phyloP scores from a whole-genome alignment of 2,113 vertebrate species.

The Mustelus asterias region DNA sequence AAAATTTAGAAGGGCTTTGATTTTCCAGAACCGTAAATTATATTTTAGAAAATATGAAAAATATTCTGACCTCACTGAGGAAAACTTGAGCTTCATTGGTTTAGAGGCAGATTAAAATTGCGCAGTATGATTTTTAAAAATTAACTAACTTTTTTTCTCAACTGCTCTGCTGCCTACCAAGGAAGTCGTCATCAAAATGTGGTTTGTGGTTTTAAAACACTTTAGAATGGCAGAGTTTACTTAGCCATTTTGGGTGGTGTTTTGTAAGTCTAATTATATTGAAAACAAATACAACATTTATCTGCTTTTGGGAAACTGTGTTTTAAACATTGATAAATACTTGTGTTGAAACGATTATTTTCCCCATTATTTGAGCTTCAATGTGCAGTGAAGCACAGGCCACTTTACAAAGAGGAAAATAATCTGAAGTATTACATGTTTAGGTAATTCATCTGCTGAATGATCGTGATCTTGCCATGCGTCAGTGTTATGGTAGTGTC shows the following conservation, averaged over 20 bases:
- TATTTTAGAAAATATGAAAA: background rate
- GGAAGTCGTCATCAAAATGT: slow-evolving; percentile 9
- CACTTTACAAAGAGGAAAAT: background rate
- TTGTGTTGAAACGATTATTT: background rate
- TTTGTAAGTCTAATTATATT: background rate
- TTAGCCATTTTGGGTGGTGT: background rate
- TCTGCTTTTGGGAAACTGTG: background rate
- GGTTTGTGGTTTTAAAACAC: slow-evolving; percentile 46
- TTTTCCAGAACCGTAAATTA: background rate
- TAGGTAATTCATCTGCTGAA: background rate
- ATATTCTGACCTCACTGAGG: background rate
- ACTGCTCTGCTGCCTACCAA: background rate
- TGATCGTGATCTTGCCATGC: background rate
- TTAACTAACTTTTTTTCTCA: background rate
- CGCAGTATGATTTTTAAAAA: background rate
- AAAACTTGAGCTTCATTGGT: background rate
- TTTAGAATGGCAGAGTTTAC: background rate
- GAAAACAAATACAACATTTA: background rate
- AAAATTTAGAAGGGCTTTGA: background rate
- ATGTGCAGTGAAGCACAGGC: background rate
- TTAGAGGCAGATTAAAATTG: background rate
- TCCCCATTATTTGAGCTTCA: background rate
- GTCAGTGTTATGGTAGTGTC: background rate
- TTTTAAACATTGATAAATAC: background rate
- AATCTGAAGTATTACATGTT: background rate